Evolutionary conservation across 1,140 invertebrate species (phyloP).

Genomic region (Sminthurides bifidus): DNA sequence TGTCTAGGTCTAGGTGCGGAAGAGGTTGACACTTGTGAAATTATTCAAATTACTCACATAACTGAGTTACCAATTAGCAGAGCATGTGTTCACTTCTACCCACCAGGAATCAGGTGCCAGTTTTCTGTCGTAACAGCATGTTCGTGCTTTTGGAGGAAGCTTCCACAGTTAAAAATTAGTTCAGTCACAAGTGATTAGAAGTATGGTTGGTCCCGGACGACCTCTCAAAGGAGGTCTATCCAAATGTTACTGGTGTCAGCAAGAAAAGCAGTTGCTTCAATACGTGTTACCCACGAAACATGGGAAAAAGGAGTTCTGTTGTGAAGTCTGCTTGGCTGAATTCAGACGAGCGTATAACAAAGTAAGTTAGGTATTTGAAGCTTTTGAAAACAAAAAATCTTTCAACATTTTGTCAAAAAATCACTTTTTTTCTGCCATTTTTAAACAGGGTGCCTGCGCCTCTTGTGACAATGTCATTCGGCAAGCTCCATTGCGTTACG

Average conservation of each 20-base stretch:
- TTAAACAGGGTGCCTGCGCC: conserved; percentile 8
- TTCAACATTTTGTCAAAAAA: too few species aligned
- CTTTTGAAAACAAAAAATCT: too few species aligned
- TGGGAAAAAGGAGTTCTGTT: conserved; percentile 85
- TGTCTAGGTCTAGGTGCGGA: too few species aligned
- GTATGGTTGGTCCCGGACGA: conserved; percentile 17
- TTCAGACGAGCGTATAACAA: conserved; percentile 76
- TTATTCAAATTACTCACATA: neutral
- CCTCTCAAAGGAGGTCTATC: conserved; percentile 4
- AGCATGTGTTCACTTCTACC: neutral
- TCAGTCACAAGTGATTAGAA: too few species aligned
- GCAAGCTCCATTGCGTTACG: conserved; percentile 29
- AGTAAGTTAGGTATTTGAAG: too few species aligned
- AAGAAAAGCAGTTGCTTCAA: conserved; percentile 63
- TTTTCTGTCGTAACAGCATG: too few species aligned
- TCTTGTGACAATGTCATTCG: conserved; percentile 46
- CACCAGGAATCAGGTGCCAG: too few species aligned
- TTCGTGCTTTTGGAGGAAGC: too few species aligned
- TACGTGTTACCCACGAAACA: conserved; percentile 75
- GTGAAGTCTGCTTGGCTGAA: conserved; percentile 72
- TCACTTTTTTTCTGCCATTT: too few species aligned
- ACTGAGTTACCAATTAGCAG: conserved; percentile 3
- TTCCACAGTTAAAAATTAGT: too few species aligned
- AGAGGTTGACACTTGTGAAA: too few species aligned
- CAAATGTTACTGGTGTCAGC: conserved; percentile 69